A percentile compares a stretch with the other conserved stretches of the same genome.
Evolutionary conservation across 2,113 vertebrate genomes (phyloP).

Genomic region (Amazona vittata): DNA sequence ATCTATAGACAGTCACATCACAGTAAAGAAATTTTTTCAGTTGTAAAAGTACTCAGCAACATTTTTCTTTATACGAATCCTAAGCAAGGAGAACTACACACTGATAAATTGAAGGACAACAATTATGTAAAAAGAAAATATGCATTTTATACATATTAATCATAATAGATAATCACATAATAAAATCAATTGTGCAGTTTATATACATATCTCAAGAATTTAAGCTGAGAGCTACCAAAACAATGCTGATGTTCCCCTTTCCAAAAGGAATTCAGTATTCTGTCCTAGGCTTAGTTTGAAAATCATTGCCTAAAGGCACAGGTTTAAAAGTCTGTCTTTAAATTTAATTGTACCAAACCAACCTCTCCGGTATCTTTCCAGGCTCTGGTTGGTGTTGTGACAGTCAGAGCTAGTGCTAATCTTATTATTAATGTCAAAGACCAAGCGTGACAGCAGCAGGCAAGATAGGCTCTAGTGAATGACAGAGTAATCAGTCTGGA

Average conservation of each 20-base stretch:
- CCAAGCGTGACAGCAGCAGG: conserved; percentile 54
- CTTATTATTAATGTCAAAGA: conserved; percentile 77
- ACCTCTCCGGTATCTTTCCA: conserved; percentile 20
- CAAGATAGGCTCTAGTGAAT: conserved; percentile 74
- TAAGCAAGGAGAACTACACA: background rate
- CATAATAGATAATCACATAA: background rate
- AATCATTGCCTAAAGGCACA: background rate
- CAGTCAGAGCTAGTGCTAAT: conserved; percentile 66
- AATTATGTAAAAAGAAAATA: background rate
- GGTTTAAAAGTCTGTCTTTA: conserved; percentile 55
- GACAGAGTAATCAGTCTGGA: conserved; percentile 76
- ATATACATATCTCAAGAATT: background rate
- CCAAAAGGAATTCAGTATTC: background rate
- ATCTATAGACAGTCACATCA: background rate
- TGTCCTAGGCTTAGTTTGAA: background rate
- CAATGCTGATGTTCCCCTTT: background rate
- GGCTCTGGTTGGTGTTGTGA: conserved; percentile 41
- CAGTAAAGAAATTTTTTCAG: background rate
- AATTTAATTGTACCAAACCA: conserved; percentile 47
- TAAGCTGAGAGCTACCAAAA: background rate
- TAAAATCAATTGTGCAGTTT: background rate
- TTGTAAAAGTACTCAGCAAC: background rate
- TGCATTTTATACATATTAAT: background rate
- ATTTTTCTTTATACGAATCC: background rate
- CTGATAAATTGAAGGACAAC: background rate